Conservation (phyloP, 2,113 vertebrate genomes). For the Petroica traversi region DNA sequence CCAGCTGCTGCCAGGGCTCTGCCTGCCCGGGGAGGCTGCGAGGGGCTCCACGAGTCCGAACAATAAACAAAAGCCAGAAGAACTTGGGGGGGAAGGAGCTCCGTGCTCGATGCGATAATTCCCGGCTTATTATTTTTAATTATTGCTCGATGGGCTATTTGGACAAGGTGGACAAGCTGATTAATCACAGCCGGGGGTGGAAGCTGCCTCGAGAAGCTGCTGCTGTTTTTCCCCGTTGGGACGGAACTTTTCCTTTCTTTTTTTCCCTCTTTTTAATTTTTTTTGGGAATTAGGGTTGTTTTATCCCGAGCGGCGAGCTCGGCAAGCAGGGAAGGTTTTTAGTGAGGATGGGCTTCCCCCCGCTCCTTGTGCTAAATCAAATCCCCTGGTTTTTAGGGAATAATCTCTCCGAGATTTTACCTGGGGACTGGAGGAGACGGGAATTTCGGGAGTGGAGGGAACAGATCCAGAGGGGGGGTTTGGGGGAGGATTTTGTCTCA, state of each 20-base stretch:
- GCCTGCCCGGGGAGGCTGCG: neutral
- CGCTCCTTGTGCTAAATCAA: neutral
- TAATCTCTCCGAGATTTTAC: fast-evolving
- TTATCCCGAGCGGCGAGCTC: neutral
- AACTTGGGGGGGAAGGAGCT: neutral
- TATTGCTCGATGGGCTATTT: neutral
- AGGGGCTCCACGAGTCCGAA: neutral
- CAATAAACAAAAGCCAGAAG: neutral
- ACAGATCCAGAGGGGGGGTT: fast-evolving
- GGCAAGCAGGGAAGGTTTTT: neutral
- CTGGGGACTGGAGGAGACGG: fast-evolving
- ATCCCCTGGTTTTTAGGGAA: neutral
- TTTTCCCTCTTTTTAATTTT: neutral
- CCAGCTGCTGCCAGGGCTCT: neutral
- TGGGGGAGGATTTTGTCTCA: neutral
- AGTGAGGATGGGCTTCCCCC: neutral
- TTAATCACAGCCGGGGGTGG: neutral
- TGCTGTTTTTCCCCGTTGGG: neutral
- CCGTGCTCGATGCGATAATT: neutral
- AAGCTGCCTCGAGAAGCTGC: neutral
- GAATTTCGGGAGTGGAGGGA: neutral
- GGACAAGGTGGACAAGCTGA: neutral
- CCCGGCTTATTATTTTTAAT: neutral
- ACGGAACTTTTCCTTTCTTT: conserved; percentile 5
- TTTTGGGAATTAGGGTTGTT: neutral